Conservation (phyloP, 2,888 invertebrate species). For the Paralinhomoeus sp. region DNA sequence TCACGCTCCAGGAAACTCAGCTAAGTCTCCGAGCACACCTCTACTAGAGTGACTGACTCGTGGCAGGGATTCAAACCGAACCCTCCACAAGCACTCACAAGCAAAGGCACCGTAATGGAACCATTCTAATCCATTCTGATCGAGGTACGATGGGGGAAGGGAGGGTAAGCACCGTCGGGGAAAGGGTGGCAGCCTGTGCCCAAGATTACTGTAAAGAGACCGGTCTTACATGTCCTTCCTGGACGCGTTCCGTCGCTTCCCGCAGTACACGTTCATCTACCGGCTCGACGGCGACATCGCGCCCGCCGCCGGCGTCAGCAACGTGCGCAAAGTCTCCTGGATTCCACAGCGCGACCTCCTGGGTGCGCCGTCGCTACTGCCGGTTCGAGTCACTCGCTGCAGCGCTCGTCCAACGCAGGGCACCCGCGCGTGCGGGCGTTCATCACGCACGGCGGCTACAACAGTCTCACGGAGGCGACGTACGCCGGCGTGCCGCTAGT, state of each 20-base stretch:
- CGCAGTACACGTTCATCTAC: constrained; percentile 19
- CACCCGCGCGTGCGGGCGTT: constrained; percentile 46
- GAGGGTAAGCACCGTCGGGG: too few species aligned
- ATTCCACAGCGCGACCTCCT: constrained; percentile 25
- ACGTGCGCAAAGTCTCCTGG: constrained; percentile 19
- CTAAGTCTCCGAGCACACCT: too few species aligned
- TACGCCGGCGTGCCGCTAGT: constrained; percentile 26
- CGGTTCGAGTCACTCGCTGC: background rate
- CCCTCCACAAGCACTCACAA: too few species aligned
- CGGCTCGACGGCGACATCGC: constrained; percentile 2
- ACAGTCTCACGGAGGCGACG: constrained; percentile 43
- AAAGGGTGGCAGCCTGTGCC: too few species aligned
- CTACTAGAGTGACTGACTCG: too few species aligned
- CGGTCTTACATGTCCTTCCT: constrained; percentile 20
- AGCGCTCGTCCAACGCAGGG: too few species aligned
- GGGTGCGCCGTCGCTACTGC: constrained; percentile 9
- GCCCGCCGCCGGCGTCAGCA: constrained; percentile 10
- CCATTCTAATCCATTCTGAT: too few species aligned
- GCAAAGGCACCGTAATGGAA: too few species aligned
- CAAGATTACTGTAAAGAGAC: too few species aligned
- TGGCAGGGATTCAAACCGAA: too few species aligned
- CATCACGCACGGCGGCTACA: constrained; percentile 48
- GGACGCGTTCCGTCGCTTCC: constrained; percentile 21
- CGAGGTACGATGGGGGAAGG: too few species aligned
- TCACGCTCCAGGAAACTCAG: too few species aligned